Evolutionary conservation across 2,113 vertebrate species (phyloP), one percentile per base, ranked within the genome.

Genomic region (Anarrhichthys ocellatus): DNA sequence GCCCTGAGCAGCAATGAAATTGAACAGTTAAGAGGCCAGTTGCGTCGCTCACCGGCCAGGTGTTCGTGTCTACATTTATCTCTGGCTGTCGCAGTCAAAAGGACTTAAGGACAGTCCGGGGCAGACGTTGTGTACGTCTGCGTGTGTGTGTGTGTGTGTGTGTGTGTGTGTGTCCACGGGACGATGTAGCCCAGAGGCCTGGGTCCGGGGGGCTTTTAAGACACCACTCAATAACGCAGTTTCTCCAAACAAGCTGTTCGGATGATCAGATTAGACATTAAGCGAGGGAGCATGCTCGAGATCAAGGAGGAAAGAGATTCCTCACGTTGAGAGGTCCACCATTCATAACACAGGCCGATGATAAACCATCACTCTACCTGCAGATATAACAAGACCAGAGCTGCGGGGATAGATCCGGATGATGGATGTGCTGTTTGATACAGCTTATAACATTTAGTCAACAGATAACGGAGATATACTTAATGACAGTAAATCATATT

Each of bases 31-130:
- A 91, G 88, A 85, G 86, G 82, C 77, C 79, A 38, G 85, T 83
- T 76, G 74, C 85, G 88, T 84, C 84, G 75, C 86, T 91, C 42
- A 4, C 85, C 58, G 66, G 87, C 80, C 91, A 87, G 67, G 82
- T 89, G 90, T 81, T 85, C 77, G 86, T 58, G 67, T 85, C 81
- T 73, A 73, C 90, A 92, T 94, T 92, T 82, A 93, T 94, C 93
- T 95, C 89, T 63, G 65, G 82, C 83, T 87, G 73, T 83, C 82
- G 65, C 78, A 67, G 79, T 73, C 84, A 81, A 83, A 90, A 85
- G 10, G 22, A 84, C 87, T 83, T 84, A 10, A 69, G 85, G 82
- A 87, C 74, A 81, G 83, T 86, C 71, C 61, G 63, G 66, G 59
- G 54, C 73, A 86, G n/a, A 82, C 70, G 15, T 9, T 64, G 84